Conservation (phyloP, 2,113 vertebrate genomes). For the Thamnophis sirtalis region DNA sequence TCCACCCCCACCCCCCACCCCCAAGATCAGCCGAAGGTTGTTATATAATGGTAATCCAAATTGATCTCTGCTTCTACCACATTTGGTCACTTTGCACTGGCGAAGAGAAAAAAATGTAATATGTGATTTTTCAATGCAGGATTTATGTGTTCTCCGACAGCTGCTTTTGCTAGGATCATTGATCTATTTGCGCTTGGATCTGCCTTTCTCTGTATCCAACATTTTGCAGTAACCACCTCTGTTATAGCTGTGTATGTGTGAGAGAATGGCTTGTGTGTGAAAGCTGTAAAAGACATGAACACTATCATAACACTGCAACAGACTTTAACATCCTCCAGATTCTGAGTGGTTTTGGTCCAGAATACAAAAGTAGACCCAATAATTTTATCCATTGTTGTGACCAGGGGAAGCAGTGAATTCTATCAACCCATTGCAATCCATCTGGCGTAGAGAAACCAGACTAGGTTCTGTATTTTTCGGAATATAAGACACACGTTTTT, state of each 20-base stretch:
- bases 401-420: not conserved
- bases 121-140: not conserved
- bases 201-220: not conserved
- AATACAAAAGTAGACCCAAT: not conserved
- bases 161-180: not conserved
- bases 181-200: slow-evolving; percentile 10
- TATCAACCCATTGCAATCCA: not conserved
- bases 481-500: too few species aligned
- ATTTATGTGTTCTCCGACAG: not conserved
- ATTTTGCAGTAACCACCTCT: not conserved
- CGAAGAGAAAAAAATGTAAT: not conserved
- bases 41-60: not conserved
- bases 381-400: not conserved
- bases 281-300: slow-evolving; percentile 14
- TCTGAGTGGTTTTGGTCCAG: not conserved
- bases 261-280: not conserved
- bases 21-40: not conserved
- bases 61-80: not conserved
- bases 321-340: not conserved
- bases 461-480: too few species aligned
- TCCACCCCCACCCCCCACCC: not conserved
- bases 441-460: not conserved
- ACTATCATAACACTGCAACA: not conserved
- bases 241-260: not conserved
- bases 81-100: not conserved